A percentile compares a stretch with the other conserved stretches of the same genome.
Evolutionary conservation across 2,888 invertebrate species (phyloP).

Genomic region (Melikaiella ostensackeni): DNA sequence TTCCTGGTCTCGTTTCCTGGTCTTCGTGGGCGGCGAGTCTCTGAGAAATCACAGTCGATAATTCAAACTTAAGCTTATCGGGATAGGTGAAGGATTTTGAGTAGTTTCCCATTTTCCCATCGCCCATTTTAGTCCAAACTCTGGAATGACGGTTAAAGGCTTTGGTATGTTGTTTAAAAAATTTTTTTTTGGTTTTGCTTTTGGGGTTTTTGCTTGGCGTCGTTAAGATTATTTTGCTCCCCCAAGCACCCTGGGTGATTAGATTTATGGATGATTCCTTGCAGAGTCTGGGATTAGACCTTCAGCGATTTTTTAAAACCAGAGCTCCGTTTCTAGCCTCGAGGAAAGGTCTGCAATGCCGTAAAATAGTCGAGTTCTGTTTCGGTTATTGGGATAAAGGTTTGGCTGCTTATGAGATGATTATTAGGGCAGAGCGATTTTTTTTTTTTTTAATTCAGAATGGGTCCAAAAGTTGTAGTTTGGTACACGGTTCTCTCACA

Average conservation of each 20-base stretch:
- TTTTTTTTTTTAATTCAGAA: too few species aligned
- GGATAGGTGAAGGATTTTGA: constrained; percentile 10
- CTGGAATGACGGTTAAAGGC: constrained; percentile 6
- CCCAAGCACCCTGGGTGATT: constrained; percentile 20
- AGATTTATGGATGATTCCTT: constrained; percentile 13
- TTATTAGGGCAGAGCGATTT: too few species aligned
- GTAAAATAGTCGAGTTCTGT: constrained; percentile 21
- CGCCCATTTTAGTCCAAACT: constrained; percentile 13
- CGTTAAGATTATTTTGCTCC: constrained; percentile 30
- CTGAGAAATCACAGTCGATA: constrained; percentile 23
- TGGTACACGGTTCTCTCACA: too few species aligned
- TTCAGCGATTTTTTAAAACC: constrained; percentile 24
- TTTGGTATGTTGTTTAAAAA: not conserved
- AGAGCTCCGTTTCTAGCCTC: constrained; percentile 29
- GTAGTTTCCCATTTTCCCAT: constrained; percentile 10
- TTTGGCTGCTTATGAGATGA: constrained; percentile 16
- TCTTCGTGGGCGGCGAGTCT: not conserved
- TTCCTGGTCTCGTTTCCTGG: constrained; percentile 17
- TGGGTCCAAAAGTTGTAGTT: too few species aligned
- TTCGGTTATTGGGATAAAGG: constrained; percentile 20
- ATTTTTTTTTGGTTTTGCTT: constrained; percentile 2
- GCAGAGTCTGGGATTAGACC: constrained; percentile 11
- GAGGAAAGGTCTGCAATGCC: constrained; percentile 12
- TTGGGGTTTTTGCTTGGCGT: constrained; percentile 17
- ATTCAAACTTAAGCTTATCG: constrained; percentile 18